phyloP scores from a whole-genome alignment of 1,140 invertebrate species.

The Drosophila saltans region DNA sequence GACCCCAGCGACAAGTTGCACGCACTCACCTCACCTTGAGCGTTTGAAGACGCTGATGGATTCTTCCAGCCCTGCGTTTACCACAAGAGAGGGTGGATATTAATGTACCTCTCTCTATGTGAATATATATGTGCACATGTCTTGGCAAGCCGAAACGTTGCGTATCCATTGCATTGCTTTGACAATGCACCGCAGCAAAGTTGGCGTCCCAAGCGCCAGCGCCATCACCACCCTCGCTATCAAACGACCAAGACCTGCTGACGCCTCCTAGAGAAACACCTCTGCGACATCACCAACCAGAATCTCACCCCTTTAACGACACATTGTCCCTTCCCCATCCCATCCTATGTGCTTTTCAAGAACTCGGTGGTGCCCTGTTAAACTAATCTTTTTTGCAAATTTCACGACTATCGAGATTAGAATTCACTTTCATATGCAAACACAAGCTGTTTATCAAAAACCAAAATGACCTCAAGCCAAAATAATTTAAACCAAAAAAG shows the following conservation, averaged over 20 bases:
- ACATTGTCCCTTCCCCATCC: background rate
- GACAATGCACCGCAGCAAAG: conserved; percentile 5
- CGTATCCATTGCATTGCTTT: conserved; percentile 15
- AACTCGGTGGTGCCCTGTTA: background rate
- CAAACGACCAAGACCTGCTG: background rate
- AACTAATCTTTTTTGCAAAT: background rate
- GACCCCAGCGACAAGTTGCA: conserved; percentile 12
- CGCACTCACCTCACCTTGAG: conserved; percentile 18
- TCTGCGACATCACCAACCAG: background rate
- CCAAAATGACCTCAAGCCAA: background rate
- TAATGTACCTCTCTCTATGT: conserved; percentile 7
- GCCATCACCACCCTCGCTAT: conserved; percentile 4
- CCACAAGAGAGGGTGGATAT: conserved; percentile 3
- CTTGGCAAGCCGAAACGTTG: background rate
- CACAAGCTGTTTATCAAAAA: too few species aligned
- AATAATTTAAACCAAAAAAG: too few species aligned
- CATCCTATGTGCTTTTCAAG: background rate
- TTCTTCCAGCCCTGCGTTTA: conserved; percentile 16
- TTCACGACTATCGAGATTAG: background rate
- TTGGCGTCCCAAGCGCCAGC: background rate
- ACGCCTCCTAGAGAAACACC: conserved; percentile 1
- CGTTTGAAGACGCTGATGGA: conserved; percentile 27
- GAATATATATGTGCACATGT: conserved; percentile 7
- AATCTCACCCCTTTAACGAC: background rate
- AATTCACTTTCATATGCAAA: background rate